Percentiles rank a stretch among this genome's conserved stretches.
phyloP scores from a whole-genome alignment of 2,888 invertebrate genomes.

The Pammene aurita region DNA sequence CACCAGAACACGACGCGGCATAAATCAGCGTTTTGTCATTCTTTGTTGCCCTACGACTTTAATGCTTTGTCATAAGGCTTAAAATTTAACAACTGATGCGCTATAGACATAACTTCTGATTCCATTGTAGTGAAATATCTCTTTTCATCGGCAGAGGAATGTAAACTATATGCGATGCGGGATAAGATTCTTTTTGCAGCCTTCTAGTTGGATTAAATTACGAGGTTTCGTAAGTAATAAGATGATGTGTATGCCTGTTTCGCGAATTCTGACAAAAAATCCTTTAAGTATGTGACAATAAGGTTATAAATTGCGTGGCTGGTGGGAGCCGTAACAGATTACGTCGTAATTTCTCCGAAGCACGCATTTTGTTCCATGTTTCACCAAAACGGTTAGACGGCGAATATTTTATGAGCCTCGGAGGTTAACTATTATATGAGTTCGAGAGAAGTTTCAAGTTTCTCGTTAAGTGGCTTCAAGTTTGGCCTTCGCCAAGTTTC shows the following conservation, averaged over 20 bases:
- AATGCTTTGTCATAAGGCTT: neutral
- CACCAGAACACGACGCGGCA: neutral
- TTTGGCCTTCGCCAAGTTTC: neutral
- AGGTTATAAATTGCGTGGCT: neutral
- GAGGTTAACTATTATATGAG: conserved; percentile 12
- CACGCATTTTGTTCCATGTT: conserved; percentile 2
- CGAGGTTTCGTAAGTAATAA: neutral
- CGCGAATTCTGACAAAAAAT: neutral
- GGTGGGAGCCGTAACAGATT: neutral
- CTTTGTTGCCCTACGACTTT: neutral
- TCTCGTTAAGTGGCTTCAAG: conserved; percentile 5
- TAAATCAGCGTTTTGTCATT: conserved; percentile 2
- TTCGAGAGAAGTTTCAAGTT: neutral
- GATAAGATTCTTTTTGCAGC: neutral
- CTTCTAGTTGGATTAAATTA: neutral
- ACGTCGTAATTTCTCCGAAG: conserved; percentile 5
- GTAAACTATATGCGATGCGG: neutral
- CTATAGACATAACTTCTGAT: neutral
- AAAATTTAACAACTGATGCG: neutral
- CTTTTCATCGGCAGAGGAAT: neutral
- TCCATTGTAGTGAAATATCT: neutral
- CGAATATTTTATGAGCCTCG: conserved; percentile 12
- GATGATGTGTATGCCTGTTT: neutral
- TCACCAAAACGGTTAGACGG: neutral
- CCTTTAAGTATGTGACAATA: neutral